Evolutionary conservation across 2,888 invertebrate species (phyloP).

Genomic region (Crocallis elinguaria): DNA sequence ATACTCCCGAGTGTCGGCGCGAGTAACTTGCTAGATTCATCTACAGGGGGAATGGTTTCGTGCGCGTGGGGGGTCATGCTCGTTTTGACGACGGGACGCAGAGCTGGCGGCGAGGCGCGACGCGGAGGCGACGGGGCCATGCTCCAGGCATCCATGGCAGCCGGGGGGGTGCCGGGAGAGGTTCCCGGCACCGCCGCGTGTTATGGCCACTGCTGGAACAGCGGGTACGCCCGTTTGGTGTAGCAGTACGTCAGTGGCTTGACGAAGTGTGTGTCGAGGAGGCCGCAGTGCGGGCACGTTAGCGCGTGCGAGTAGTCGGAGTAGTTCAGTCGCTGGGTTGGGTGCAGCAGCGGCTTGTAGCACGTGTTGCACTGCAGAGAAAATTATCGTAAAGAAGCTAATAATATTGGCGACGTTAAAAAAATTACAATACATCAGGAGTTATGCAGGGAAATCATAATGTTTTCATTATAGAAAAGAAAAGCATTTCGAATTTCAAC

Average conservation of each 20-base stretch:
- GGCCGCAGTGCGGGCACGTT: conserved; percentile 96
- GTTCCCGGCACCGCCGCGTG: conserved; percentile 90
- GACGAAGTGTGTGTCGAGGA: conserved; percentile 97
- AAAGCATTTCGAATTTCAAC: too few relatives aligned
- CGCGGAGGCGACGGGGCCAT: conserved; percentile 72
- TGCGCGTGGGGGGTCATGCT: conserved; percentile 74
- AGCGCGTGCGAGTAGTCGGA: conserved; percentile 97
- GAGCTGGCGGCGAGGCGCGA: conserved; percentile 72
- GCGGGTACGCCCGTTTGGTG: conserved; percentile 89
- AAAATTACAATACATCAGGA: too few relatives aligned
- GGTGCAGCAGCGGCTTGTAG: conserved; percentile 93
- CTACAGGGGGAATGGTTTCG: conserved; percentile 50
- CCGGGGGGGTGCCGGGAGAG: conserved; percentile 80
- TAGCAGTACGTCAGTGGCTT: conserved; percentile 94
- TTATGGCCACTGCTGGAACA: conserved; percentile 94
- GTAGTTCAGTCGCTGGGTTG: conserved; percentile 94
- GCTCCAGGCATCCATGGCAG: conserved; percentile 64
- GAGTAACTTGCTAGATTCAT: conserved; percentile 57
- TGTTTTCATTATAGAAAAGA: too few relatives aligned
- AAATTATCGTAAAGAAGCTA: conserved; percentile 2
- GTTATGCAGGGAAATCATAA: too few relatives aligned
- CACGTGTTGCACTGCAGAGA: conserved; percentile 95
- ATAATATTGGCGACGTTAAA: too few relatives aligned
- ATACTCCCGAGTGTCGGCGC: conserved; percentile 69
- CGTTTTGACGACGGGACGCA: conserved; percentile 80